Conservation (phyloP, 1,140 invertebrate genomes). For the Cotesia chilonis region DNA sequence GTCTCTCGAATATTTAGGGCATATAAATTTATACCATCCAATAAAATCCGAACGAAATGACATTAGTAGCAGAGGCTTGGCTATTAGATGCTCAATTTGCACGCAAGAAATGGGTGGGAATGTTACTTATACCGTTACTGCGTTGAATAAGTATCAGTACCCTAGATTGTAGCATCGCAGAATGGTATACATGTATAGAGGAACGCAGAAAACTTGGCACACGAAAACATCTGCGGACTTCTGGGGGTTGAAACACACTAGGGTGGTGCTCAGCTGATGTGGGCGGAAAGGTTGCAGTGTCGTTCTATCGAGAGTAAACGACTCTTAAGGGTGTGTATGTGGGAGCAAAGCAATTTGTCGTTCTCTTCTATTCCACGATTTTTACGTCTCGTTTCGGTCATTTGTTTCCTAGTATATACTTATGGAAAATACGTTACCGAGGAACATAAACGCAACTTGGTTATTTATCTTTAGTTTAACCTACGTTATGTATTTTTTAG, state of each 20-base stretch:
- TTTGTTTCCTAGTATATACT: constrained; percentile 35
- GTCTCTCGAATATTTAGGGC: not conserved
- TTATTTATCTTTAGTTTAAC: no score
- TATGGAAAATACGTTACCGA: not conserved
- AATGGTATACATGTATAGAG: constrained; percentile 15
- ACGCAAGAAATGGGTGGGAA: constrained; percentile 29
- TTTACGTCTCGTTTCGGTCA: constrained; percentile 42
- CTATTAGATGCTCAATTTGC: constrained; percentile 30
- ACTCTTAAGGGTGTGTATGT: constrained; percentile 28
- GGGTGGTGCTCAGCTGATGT: constrained; percentile 29
- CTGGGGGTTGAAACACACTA: constrained; percentile 14
- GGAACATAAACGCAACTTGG: no score
- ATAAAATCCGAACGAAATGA: constrained; percentile 13
- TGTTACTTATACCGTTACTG: not conserved
- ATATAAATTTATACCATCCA: not conserved
- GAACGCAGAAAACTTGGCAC: not conserved
- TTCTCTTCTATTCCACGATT: constrained; percentile 22
- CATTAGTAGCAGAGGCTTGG: constrained; percentile 5
- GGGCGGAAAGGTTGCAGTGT: constrained; percentile 29
- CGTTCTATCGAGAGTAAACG: constrained; percentile 34
- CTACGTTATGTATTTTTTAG: no score
- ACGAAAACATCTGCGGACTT: constrained; percentile 31
- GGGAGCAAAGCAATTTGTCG: constrained; percentile 44
- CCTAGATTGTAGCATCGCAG: no score
- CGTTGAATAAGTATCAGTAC: not conserved